Evolutionary conservation across 1,140 invertebrate genomes (phyloP).

Genomic region (Habropoda laboriosa): DNA sequence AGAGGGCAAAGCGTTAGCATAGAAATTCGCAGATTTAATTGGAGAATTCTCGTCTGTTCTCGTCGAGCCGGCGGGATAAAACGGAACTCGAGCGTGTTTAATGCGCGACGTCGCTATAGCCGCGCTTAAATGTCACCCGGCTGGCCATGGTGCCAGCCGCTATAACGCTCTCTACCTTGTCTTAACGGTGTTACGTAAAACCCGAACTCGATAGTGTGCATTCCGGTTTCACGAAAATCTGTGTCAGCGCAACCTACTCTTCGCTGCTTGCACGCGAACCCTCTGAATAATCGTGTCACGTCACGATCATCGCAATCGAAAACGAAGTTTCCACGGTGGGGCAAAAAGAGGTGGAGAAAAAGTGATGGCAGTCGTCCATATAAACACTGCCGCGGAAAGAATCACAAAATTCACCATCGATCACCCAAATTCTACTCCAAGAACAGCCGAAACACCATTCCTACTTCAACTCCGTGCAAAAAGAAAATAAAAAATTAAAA

Average conservation of each 20-base stretch:
- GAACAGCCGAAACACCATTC: no score
- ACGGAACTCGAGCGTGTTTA: neutral
- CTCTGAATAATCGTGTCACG: neutral
- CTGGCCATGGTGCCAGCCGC: neutral
- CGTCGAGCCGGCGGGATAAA: neutral
- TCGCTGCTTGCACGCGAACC: neutral
- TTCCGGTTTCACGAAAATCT: neutral
- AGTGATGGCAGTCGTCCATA: no score
- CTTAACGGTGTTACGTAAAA: slow-evolving; percentile 21
- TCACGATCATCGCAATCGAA: neutral
- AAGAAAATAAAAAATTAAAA: no score
- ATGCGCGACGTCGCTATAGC: neutral
- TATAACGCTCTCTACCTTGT: neutral
- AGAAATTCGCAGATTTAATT: no score
- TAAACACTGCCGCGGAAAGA: no score
- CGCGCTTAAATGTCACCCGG: slow-evolving; percentile 33
- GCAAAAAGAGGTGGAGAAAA: no score
- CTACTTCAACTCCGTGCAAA: no score
- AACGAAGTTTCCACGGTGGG: no score
- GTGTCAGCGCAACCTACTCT: neutral
- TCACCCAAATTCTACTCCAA: no score
- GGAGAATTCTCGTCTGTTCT: neutral
- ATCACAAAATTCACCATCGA: no score
- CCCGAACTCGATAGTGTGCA: neutral
- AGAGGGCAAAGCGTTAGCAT: no score